Evolutionary conservation across 2,797 vertebrate genomes (phyloP).

Genomic region (Pagetopsis macropterus): DNA sequence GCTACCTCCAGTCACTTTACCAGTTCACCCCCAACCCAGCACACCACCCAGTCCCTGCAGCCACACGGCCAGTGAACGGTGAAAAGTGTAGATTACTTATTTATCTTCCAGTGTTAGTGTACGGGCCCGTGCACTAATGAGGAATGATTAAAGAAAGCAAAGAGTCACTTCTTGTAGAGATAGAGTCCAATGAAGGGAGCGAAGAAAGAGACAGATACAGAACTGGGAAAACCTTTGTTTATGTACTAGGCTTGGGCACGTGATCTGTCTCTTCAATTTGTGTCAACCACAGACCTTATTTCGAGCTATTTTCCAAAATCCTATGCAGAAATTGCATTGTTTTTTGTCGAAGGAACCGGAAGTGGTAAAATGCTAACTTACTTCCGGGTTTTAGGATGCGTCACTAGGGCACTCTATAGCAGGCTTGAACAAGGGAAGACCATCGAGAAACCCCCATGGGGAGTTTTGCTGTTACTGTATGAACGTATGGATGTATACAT

Average conservation of each 20-base stretch:
- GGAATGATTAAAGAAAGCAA: constrained; percentile 49
- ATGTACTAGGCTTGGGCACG: not conserved
- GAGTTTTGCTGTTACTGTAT: constrained; percentile 24
- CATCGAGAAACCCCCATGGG: constrained; percentile 47
- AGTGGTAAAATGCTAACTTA: no score
- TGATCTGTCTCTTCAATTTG: no score
- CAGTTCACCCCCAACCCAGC: not conserved
- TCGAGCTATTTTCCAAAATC: no score
- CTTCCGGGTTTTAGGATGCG: no score
- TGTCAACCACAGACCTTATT: no score
- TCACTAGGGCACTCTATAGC: not conserved
- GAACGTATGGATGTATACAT: constrained; percentile 56
- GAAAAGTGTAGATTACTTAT: constrained; percentile 37
- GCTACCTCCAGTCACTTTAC: constrained; percentile 12
- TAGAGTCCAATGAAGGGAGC: constrained; percentile 18
- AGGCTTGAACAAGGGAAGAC: constrained; percentile 48
- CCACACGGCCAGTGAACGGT: not conserved
- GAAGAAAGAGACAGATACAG: not conserved
- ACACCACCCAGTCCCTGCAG: not conserved
- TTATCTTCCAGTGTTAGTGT: constrained; percentile 42
- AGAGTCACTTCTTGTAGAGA: constrained; percentile 5
- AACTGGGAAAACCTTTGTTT: not conserved
- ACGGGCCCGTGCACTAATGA: constrained; percentile 54
- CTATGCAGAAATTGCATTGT: no score
- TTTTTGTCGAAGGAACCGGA: no score